Percentiles rank a stretch among this genome's conserved stretches.
phyloP scores from a whole-genome alignment of 1,140 invertebrate genomes.

The Drosophila mauritiana region DNA sequence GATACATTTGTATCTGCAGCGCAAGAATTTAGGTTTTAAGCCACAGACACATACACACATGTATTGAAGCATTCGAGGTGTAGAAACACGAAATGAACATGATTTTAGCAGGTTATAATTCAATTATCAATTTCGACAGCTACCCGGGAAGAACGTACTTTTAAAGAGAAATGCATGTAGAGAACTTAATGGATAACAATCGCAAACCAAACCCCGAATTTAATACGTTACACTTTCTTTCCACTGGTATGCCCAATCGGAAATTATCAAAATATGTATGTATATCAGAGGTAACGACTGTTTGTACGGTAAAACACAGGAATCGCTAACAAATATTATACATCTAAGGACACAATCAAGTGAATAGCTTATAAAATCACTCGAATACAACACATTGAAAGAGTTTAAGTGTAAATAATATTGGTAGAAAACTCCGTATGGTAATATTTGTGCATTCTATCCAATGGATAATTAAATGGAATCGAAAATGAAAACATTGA shows the following conservation, averaged over 20 bases:
- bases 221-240: too few relatives aligned
- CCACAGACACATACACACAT: slow-evolving; percentile 83
- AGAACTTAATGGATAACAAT: too few relatives aligned
- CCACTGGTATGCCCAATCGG: too few relatives aligned
- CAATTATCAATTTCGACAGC: too few relatives aligned
- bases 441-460: not conserved
- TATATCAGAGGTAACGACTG: not conserved
- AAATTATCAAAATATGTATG: not conserved
- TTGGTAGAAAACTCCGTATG: slow-evolving; percentile 30
- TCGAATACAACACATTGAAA: not conserved
- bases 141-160: too few relatives aligned
- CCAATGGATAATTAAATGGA: slow-evolving; percentile 19
- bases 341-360: slow-evolving; percentile 34
- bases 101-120: slow-evolving; percentile 58
- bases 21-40: slow-evolving; percentile 94
- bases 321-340: slow-evolving; percentile 50
- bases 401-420: slow-evolving; percentile 16
- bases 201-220: too few relatives aligned
- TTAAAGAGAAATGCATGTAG: not conserved
- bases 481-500: slow-evolving; percentile 52
- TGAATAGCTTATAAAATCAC: slow-evolving; percentile 47
- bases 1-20: slow-evolving; percentile 95
- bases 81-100: slow-evolving; percentile 13
- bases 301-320: slow-evolving; percentile 57
- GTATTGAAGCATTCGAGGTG: slow-evolving; percentile 47